Conservation (phyloP, 1,140 invertebrate genomes). For the Lordiphosa mommai region DNA sequence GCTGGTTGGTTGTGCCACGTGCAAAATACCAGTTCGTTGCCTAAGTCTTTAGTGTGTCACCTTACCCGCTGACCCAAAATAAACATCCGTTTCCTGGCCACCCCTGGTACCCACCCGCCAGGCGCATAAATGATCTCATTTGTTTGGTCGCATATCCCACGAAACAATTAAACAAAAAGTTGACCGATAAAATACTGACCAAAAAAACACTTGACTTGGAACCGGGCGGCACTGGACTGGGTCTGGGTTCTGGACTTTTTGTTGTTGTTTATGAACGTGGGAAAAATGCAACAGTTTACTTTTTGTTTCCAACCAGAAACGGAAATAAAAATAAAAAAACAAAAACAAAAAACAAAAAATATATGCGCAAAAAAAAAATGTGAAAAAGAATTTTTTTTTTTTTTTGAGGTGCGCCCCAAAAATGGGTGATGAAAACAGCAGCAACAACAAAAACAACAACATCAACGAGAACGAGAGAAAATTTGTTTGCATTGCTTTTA, state of each 20-base stretch:
- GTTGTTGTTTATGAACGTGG: constrained; percentile 68
- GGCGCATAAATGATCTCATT: constrained; percentile 7
- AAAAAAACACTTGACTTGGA: constrained; percentile 41
- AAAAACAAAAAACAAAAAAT: constrained; percentile 20
- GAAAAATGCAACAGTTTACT: constrained; percentile 51
- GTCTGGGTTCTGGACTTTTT: constrained; percentile 13
- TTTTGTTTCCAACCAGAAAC: constrained; percentile 42
- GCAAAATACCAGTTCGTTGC: constrained; percentile 45
- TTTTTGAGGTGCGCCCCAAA: constrained; percentile 25
- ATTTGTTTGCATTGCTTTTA: constrained; percentile 51
- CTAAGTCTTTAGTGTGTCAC: constrained; percentile 60
- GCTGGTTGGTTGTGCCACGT: constrained; percentile 24
- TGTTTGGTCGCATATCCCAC: constrained; percentile 52
- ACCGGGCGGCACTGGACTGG: constrained; percentile 28
- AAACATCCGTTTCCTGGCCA: constrained; percentile 73
- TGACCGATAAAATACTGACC: constrained; percentile 40
- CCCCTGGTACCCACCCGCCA: constrained; percentile 28
- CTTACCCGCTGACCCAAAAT: constrained; percentile 52
- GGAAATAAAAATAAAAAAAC: constrained; percentile 48
- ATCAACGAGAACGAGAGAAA: constrained; percentile 50
- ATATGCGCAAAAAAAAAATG: constrained; percentile 37
- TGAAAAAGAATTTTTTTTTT: constrained; percentile 22
- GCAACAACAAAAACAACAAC: constrained; percentile 13
- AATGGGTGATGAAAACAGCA: constrained; percentile 42
- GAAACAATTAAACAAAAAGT: constrained; percentile 52